These are phyloP conservation scores for Galaxias olidus DNA, from an alignment of 2,797 vertebrate species.

Conservation along the genomic window DNA sequence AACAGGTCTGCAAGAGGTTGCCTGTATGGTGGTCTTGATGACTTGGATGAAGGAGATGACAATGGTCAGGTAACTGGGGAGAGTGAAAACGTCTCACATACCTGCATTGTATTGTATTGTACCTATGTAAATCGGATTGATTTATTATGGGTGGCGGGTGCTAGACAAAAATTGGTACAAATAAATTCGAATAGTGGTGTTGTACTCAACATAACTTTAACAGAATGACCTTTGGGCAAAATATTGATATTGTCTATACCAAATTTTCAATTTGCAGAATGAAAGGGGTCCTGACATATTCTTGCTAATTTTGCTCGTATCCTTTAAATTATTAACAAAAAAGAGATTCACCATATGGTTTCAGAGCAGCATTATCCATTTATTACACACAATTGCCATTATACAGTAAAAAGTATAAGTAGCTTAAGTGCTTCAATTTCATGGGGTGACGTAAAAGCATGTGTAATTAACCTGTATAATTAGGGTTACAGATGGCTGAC, in stretches of 20 bases:
- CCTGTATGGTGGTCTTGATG: constrained; percentile 18
- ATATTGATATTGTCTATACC: not conserved
- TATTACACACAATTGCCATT: constrained; percentile 86
- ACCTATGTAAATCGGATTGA: no score
- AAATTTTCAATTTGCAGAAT: constrained; percentile 76
- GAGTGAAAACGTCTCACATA: not conserved
- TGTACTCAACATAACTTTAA: no score
- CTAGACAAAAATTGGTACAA: no score
- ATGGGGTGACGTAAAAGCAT: constrained; percentile 88
- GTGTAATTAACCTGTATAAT: constrained; percentile 87
- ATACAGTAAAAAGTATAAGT: constrained; percentile 87
- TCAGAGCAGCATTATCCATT: constrained; percentile 86
- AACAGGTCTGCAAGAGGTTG: not conserved
- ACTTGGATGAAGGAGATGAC: constrained; percentile 15
- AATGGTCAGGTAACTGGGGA: constrained; percentile 13
- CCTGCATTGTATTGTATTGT: no score
- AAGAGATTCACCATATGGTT: constrained; percentile 93
- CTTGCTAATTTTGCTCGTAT: constrained; percentile 94
- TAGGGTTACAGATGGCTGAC: constrained; percentile 82
- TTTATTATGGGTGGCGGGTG: no score
- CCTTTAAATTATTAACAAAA: constrained; percentile 94
- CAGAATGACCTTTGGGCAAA: no score
- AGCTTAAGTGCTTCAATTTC: constrained; percentile 92
- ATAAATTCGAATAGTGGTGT: no score
- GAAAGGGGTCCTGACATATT: constrained; percentile 84